These are phyloP conservation scores for Arothron firmamentum DNA, from an alignment of 2,113 vertebrate genomes.

Conservation along the genomic window DNA sequence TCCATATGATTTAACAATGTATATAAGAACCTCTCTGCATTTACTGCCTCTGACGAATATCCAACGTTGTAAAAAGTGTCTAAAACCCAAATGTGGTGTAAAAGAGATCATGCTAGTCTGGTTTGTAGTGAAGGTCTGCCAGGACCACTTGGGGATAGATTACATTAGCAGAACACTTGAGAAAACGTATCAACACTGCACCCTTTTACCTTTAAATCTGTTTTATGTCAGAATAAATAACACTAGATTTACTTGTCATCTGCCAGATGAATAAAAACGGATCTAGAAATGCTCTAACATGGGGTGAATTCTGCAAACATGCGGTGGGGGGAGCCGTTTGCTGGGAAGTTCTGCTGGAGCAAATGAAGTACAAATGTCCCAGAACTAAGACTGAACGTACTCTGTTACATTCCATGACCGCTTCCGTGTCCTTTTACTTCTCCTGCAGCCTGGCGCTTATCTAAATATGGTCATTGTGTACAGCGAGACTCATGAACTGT, in stretches of 20 bases:
- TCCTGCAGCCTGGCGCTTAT: constrained; percentile 24
- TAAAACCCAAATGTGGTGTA: no score
- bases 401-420: not conserved
- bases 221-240: not conserved
- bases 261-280: no score
- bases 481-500: constrained; percentile 43
- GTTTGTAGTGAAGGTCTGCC: not conserved
- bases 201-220: not conserved
- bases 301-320: no score
- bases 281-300: no score
- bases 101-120: no score
- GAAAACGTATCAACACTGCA: not conserved
- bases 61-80: no score
- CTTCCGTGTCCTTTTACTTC: not conserved
- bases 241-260: no score
- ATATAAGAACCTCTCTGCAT: no score
- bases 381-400: no score
- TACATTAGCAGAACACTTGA: not conserved
- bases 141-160: constrained; percentile 24
- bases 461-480: constrained; percentile 67
- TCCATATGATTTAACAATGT: no score
- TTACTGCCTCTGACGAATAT: no score
- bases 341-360: not conserved
- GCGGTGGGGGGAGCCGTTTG: not conserved
- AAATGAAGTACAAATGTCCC: no score